These are phyloP conservation scores for Pseudoatta argentina DNA, from an alignment of 1,140 invertebrate species.

Conservation along the genomic window DNA sequence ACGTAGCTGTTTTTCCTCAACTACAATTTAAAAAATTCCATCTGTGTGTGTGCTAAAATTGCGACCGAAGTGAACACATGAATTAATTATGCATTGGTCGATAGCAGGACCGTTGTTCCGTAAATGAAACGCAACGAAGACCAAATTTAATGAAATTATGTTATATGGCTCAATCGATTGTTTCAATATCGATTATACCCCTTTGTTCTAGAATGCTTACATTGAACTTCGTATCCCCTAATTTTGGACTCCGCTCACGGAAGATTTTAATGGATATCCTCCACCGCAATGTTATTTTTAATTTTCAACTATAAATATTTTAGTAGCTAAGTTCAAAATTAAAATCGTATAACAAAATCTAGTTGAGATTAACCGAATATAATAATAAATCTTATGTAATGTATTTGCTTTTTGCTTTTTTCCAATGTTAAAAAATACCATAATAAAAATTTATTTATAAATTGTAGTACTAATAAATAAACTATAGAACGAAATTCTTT, in stretches of 20 bases:
- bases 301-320: constrained; percentile 4
- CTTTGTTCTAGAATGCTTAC: not conserved
- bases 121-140: constrained; percentile 47
- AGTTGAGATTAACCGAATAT: not conserved
- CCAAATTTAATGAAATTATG: constrained; percentile 54
- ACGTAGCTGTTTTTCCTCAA: not conserved
- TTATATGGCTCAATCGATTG: constrained; percentile 13
- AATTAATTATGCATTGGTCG: constrained; percentile 49
- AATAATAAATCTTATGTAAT: constrained; percentile 4
- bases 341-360: not conserved
- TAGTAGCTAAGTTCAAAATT: constrained; percentile 17
- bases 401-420: not conserved
- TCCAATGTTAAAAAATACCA: not conserved
- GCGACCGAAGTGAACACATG: constrained; percentile 8
- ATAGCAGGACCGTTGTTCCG: not conserved
- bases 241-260: not conserved
- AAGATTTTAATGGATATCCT: constrained; percentile 16
- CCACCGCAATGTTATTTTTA: constrained; percentile 6
- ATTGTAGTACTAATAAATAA: not conserved
- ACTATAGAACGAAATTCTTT: not conserved
- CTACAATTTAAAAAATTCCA: constrained; percentile 53
- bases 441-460: not conserved
- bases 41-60: constrained; percentile 30
- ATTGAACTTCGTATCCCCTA: constrained; percentile 18
- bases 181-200: constrained; percentile 33